Conservation (phyloP, 2,888 invertebrate species). For the Sussaba pulchella region DNA sequence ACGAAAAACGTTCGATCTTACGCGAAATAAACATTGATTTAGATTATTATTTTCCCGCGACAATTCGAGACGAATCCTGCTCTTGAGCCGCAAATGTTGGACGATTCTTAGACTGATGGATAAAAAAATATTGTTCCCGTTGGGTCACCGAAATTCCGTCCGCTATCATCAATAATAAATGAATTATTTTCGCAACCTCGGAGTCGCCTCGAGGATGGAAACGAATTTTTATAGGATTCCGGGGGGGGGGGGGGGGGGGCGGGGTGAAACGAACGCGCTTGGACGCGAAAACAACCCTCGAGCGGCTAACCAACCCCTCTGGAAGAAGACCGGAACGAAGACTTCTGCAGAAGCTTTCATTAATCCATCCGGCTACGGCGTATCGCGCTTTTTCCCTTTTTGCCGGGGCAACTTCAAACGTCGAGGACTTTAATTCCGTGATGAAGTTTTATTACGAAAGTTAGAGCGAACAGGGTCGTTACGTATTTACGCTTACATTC, state of each 20-base stretch:
- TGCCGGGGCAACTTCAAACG: constrained; percentile 50
- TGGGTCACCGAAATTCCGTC: constrained; percentile 31
- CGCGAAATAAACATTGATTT: constrained; percentile 5
- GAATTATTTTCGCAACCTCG: constrained; percentile 48
- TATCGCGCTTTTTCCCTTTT: constrained; percentile 39
- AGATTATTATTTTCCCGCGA: no score
- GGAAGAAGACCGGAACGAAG: neutral
- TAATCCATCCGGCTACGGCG: constrained; percentile 42
- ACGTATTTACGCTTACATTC: no score
- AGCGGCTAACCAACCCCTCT: constrained; percentile 2
- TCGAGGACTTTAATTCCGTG: constrained; percentile 49
- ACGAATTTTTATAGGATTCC: constrained; percentile 23
- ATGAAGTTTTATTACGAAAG: constrained; percentile 34
- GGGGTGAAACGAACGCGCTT: constrained; percentile 33
- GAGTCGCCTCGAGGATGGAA: constrained; percentile 42
- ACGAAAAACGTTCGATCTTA: neutral
- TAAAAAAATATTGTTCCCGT: constrained; percentile 49
- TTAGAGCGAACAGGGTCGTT: no score
- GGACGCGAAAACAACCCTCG: constrained; percentile 52
- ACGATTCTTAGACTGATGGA: no score
- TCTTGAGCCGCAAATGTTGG: neutral
- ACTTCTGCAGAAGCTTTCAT: constrained; percentile 56
- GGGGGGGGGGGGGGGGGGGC: no score
- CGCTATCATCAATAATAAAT: constrained; percentile 63
- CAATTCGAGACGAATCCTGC: neutral